A percentile compares a stretch with the other conserved stretches of the same genome.
These are phyloP conservation scores for Hystrix cristata DNA, from an alignment of 2,113 vertebrate species.

Conservation along the genomic window DNA sequence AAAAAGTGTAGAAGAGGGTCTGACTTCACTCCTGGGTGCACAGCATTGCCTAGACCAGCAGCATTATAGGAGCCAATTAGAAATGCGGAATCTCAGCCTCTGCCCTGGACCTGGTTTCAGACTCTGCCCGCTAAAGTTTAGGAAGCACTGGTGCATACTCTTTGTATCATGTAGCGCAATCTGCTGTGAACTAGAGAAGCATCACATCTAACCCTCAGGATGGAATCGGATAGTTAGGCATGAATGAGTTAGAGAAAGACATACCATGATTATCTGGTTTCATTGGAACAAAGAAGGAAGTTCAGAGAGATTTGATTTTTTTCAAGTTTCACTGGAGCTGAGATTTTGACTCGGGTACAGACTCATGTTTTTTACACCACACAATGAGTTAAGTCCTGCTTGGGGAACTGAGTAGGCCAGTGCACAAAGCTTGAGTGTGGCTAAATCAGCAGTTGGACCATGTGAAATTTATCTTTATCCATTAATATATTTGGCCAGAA, in stretches of 20 bases:
- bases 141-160: rapidly evolving
- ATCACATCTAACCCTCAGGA: neutral
- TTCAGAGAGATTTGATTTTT: neutral
- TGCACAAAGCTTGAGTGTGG: neutral
- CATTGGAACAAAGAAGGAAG: neutral
- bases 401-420: neutral
- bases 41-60: neutral
- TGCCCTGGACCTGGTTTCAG: neutral
- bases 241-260: neutral
- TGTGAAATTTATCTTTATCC: neutral
- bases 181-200: neutral
- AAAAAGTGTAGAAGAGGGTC: neutral
- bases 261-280: neutral
- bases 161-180: neutral
- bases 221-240: neutral
- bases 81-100: neutral
- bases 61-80: neutral
- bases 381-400: neutral
- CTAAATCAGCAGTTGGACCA: neutral
- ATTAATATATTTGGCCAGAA: neutral
- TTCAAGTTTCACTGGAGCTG: neutral
- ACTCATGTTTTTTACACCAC: neutral
- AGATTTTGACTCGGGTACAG: neutral
- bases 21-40: neutral
- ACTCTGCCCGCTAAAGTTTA: neutral